Evolutionary conservation across 2,888 invertebrate genomes (phyloP).

Genomic region (Mimas tiliae): DNA sequence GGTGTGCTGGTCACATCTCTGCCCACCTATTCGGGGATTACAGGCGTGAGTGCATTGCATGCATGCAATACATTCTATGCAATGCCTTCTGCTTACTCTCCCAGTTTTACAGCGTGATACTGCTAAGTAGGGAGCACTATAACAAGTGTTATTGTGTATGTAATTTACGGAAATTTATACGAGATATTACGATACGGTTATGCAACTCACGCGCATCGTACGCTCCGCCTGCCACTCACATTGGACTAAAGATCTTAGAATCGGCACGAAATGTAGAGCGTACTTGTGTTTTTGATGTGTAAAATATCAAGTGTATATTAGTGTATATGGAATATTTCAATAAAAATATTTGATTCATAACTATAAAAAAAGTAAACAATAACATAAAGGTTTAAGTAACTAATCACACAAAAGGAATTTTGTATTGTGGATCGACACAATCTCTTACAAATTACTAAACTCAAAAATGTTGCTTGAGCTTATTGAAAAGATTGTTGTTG

Average conservation of each 20-base stretch:
- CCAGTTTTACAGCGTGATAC: background rate
- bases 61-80: background rate
- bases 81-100: background rate
- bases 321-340: too few species aligned
- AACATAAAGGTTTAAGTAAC: too few species aligned
- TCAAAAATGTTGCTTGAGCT: too few species aligned
- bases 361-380: too few species aligned
- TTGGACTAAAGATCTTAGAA: background rate
- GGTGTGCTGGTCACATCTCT: too few species aligned
- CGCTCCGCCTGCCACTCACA: conserved; percentile 29
- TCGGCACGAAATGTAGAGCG: background rate
- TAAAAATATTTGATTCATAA: too few species aligned
- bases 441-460: too few species aligned
- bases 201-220: conserved; percentile 63
- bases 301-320: background rate
- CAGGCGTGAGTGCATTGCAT: too few species aligned
- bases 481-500: too few species aligned
- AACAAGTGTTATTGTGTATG: conserved; percentile 28
- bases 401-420: too few species aligned
- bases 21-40: too few species aligned
- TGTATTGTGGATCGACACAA: too few species aligned
- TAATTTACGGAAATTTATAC: conserved; percentile 67
- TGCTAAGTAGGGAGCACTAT: background rate
- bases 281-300: background rate
- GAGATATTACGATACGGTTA: conserved; percentile 57